A percentile compares a stretch with the other conserved stretches of the same genome.
Evolutionary conservation across 2,888 invertebrate genomes (phyloP).

Genomic region (Sesia apiformis): DNA sequence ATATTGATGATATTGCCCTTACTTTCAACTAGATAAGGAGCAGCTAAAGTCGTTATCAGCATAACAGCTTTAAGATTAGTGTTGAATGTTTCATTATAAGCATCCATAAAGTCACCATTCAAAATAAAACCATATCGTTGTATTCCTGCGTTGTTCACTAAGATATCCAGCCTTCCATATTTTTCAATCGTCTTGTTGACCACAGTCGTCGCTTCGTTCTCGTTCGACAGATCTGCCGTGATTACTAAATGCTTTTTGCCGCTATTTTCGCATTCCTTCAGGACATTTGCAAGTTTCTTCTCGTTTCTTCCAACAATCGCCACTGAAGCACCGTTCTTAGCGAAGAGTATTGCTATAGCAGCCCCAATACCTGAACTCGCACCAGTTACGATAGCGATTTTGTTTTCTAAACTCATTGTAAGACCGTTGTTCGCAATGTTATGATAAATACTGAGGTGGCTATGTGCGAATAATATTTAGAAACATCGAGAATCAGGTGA

Average conservation of each 20-base stretch:
- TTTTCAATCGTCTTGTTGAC: conserved; percentile 21
- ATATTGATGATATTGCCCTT: conserved; percentile 10
- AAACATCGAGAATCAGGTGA: no score
- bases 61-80: conserved; percentile 8
- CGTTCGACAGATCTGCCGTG: conserved; percentile 26
- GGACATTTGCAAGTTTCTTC: conserved; percentile 75
- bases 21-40: conserved; percentile 8
- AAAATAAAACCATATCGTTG: background rate
- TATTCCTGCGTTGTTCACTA: conserved; percentile 5
- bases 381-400: conserved; percentile 75
- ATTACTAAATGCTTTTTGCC: conserved; percentile 19
- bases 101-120: conserved; percentile 1
- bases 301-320: conserved; percentile 78
- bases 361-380: conserved; percentile 82
- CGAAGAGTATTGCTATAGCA: conserved; percentile 77
- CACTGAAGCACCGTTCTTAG: conserved; percentile 74
- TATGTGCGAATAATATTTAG: no score
- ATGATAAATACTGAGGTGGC: no score
- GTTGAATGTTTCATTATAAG: conserved; percentile 6
- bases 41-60: conserved; percentile 5
- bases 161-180: conserved; percentile 26
- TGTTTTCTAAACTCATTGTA: conserved; percentile 25
- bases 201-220: conserved; percentile 19
- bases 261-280: conserved; percentile 24
- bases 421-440: no score